Conservation (phyloP, 2,113 vertebrate genomes). For the Spermophilus dauricus region DNA sequence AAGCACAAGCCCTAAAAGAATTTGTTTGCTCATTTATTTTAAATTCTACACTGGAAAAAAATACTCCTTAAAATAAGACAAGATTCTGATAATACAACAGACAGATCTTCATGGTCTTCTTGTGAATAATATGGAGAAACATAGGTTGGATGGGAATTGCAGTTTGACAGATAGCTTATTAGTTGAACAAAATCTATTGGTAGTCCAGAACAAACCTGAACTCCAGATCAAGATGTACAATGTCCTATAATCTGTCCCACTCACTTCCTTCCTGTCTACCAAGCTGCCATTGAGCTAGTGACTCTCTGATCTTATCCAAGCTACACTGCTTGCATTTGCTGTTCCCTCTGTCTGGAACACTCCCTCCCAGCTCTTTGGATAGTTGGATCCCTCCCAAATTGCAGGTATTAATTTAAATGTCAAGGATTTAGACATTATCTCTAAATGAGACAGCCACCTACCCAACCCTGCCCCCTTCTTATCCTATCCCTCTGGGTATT, state of each 20-base stretch:
- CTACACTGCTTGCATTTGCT: neutral
- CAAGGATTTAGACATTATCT: neutral
- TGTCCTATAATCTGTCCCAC: neutral
- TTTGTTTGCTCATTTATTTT: neutral
- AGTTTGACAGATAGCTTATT: neutral
- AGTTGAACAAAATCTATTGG: neutral
- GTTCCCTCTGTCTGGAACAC: neutral
- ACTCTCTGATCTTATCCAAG: neutral
- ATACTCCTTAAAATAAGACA: neutral
- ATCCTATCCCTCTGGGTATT: neutral
- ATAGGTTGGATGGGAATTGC: neutral
- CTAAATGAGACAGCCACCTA: neutral
- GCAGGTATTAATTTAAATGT: neutral
- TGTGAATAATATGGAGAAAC: neutral
- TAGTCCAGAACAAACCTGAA: neutral
- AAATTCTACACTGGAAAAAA: neutral
- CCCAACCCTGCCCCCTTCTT: neutral
- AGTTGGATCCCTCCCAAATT: neutral
- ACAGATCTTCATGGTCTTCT: neutral
- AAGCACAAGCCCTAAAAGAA: neutral
- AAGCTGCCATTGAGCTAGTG: neutral
- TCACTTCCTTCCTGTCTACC: neutral
- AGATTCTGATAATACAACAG: neutral
- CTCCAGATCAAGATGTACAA: neutral
- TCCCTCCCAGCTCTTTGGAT: neutral